Evolutionary conservation across 2,797 vertebrate genomes (phyloP).

Genomic region (Triplophysa yarkandensis): DNA sequence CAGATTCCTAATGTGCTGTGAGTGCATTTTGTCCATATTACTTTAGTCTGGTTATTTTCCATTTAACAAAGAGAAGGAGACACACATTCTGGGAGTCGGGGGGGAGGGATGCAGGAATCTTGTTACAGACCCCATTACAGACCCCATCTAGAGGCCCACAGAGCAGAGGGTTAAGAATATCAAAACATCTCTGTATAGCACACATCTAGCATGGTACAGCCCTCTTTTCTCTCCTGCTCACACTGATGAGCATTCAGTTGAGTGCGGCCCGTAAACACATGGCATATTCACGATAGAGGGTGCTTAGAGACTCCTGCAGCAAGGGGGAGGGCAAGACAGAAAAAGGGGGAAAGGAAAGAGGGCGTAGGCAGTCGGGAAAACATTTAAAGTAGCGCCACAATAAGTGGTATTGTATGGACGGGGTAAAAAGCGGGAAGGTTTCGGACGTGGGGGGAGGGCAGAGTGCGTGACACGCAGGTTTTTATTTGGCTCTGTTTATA

Average conservation of each 20-base stretch:
- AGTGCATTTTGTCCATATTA: neutral
- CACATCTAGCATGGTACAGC: slow-evolving; percentile 2
- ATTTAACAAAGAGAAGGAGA: slow-evolving; percentile 38
- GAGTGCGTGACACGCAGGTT: slow-evolving; percentile 8
- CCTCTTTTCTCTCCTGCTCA: slow-evolving; percentile 24
- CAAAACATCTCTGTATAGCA: slow-evolving; percentile 36
- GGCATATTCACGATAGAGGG: slow-evolving; percentile 33
- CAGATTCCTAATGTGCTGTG: neutral
- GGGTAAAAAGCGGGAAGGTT: slow-evolving; percentile 42
- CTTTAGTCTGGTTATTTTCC: slow-evolving; percentile 32
- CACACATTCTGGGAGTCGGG: slow-evolving; percentile 25
- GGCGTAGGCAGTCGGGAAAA: slow-evolving; percentile 9
- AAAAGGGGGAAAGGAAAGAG: neutral
- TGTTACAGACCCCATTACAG: slow-evolving; percentile 45
- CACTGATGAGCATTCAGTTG: slow-evolving; percentile 41
- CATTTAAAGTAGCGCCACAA: slow-evolving; percentile 44
- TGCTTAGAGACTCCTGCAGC: slow-evolving; percentile 9
- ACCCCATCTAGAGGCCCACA: slow-evolving; percentile 40
- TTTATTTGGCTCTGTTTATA: slow-evolving; percentile 38
- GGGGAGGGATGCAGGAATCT: slow-evolving; percentile 15
- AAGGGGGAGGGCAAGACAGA: slow-evolving; percentile 5
- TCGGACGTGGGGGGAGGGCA: slow-evolving; percentile 44
- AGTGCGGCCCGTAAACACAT: slow-evolving; percentile 38
- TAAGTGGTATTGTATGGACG: slow-evolving; percentile 48
- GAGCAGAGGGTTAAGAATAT: slow-evolving; percentile 29